These are phyloP conservation scores for Rotaria magnacalcarata DNA, from an alignment of 2,888 invertebrate genomes.

Conservation along the genomic window DNA sequence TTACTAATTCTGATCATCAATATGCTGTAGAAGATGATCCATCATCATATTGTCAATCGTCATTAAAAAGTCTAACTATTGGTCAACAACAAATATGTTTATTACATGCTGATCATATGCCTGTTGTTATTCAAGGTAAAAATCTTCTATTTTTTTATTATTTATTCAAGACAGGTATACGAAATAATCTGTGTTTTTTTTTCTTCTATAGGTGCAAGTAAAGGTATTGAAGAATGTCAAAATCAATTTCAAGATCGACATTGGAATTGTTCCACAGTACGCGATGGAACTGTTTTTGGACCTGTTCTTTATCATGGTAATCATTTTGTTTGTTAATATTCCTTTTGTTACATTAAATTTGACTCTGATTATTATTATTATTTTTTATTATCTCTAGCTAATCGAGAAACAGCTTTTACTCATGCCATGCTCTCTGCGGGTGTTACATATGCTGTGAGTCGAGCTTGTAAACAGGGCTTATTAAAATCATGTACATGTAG, in stretches of 20 bases:
- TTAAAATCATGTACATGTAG: constrained; percentile 85
- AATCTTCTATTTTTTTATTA: background rate
- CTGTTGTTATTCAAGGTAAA: constrained; percentile 26
- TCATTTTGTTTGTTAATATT: background rate
- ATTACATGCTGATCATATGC: constrained; percentile 45
- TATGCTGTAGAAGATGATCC: constrained; percentile 11
- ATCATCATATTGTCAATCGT: constrained; percentile 11
- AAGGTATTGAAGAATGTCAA: constrained; percentile 79
- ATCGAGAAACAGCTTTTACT: constrained; percentile 64
- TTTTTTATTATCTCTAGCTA: constrained; percentile 56
- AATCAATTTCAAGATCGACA: constrained; percentile 74
- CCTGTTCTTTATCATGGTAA: constrained; percentile 59
- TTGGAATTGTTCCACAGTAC: constrained; percentile 80
- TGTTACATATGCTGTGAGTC: constrained; percentile 78
- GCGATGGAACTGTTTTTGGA: constrained; percentile 74
- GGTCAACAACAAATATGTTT: constrained; percentile 44
- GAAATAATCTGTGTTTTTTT: background rate
- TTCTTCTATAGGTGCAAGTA: constrained; percentile 66
- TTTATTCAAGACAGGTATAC: no score
- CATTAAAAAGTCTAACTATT: constrained; percentile 36
- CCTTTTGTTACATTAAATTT: no score
- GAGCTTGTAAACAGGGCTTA: constrained; percentile 84
- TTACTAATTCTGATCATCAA: background rate
- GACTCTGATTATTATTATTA: background rate
- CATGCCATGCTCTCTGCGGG: constrained; percentile 65